Percentiles rank a stretch among this genome's conserved stretches.
phyloP scores from a whole-genome alignment of 2,113 vertebrate species.

The Actenoides lindsayi region DNA sequence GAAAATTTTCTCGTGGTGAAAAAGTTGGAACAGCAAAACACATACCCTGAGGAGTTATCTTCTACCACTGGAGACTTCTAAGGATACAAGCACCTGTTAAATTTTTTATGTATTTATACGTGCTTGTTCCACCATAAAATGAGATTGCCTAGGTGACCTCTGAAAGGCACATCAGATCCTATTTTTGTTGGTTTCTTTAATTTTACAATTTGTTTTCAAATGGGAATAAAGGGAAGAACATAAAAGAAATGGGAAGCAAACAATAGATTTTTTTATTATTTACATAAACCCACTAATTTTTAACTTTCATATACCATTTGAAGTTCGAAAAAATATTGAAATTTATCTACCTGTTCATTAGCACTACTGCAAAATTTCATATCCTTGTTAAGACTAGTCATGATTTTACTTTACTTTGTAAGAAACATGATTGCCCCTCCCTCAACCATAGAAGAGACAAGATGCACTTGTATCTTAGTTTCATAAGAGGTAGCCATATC shows the following conservation, averaged over 20 bases:
- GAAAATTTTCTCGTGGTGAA: background rate
- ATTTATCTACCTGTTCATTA: background rate
- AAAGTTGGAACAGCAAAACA: background rate
- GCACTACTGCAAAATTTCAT: background rate
- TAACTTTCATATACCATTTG: background rate
- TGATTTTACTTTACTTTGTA: background rate
- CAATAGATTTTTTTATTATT: background rate
- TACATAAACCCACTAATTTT: background rate
- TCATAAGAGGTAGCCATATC: background rate
- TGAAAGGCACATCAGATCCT: background rate
- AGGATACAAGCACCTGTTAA: background rate
- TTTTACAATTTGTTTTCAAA: background rate
- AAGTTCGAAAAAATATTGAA: background rate
- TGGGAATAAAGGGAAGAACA: background rate
- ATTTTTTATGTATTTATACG: background rate
- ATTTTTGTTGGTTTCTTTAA: background rate
- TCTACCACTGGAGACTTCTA: background rate
- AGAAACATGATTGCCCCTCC: background rate
- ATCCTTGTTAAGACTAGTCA: background rate
- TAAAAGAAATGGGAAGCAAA: background rate
- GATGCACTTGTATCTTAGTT: background rate
- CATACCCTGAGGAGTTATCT: background rate
- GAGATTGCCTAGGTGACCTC: background rate
- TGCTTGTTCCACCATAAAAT: background rate
- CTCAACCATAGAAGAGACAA: background rate